These are phyloP conservation scores for Alca torda DNA, from an alignment of 2,797 vertebrate species.

Conservation along the genomic window DNA sequence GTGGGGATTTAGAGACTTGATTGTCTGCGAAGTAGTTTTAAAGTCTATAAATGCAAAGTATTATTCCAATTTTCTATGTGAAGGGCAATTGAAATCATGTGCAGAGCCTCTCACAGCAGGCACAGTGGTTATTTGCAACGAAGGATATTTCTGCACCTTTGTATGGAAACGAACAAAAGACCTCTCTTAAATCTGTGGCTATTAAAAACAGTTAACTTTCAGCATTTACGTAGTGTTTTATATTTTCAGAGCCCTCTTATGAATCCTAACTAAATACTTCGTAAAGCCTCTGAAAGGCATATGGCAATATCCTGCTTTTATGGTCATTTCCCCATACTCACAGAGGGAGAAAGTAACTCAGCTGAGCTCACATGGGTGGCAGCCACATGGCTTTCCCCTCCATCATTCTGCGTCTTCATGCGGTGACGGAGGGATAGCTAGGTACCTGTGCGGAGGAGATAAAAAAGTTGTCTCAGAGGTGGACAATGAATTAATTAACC, in stretches of 20 bases:
- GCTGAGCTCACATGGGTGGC: background rate
- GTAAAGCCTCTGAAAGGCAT: background rate
- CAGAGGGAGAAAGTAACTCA: background rate
- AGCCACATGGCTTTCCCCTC: background rate
- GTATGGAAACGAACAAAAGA: background rate
- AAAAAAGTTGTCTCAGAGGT: background rate
- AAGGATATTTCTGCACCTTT: slow-evolving; percentile 37
- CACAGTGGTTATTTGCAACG: slow-evolving; percentile 18
- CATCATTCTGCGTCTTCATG: background rate
- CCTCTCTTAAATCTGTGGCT: slow-evolving; percentile 16
- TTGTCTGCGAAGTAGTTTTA: slow-evolving; percentile 60
- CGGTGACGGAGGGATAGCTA: background rate
- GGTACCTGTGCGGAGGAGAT: background rate
- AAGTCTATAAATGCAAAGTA: slow-evolving; percentile 55
- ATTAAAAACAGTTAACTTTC: slow-evolving; percentile 27
- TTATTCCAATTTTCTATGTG: slow-evolving; percentile 23
- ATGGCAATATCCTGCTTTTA: background rate
- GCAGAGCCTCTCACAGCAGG: slow-evolving; percentile 39
- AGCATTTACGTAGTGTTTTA: slow-evolving; percentile 17
- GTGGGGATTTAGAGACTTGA: slow-evolving; percentile 19
- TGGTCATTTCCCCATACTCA: background rate
- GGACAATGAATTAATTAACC: background rate
- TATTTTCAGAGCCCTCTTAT: background rate
- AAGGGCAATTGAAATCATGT: slow-evolving; percentile 41
- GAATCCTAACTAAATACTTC: slow-evolving; percentile 29